These are phyloP conservation scores for Apus apus DNA, from an alignment of 2,113 vertebrate species.

Conservation along the genomic window DNA sequence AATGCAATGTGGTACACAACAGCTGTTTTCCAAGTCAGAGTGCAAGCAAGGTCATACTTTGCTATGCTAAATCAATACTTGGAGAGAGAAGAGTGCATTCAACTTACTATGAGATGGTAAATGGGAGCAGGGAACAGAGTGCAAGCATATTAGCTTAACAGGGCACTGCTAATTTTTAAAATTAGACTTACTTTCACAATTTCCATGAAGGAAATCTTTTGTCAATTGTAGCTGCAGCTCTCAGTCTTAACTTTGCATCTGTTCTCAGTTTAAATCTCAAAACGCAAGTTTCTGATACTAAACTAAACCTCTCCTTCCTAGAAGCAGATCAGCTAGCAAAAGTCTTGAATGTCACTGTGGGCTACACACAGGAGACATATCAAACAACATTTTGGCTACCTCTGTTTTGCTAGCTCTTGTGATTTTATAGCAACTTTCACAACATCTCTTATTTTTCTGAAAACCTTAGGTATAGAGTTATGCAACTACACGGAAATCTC, in stretches of 20 bases:
- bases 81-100: neutral
- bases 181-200: neutral
- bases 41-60: neutral
- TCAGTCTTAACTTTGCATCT: neutral
- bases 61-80: neutral
- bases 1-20: too few species aligned
- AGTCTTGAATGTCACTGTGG: neutral
- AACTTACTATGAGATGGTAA: neutral
- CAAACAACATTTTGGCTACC: neutral
- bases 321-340: neutral
- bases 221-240: neutral
- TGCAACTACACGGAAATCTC: neutral
- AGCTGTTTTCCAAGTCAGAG: neutral
- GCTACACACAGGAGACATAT: neutral
- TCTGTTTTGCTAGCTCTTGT: neutral
- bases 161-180: neutral
- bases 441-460: neutral
- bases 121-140: neutral
- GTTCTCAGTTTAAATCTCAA: neutral
- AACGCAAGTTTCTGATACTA: neutral
- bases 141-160: neutral
- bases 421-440: neutral
- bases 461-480: neutral
- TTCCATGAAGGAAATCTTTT: neutral
- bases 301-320: neutral